Evolutionary conservation across 2,797 vertebrate genomes (phyloP).

Genomic region (Sebastes steindachneri): DNA sequence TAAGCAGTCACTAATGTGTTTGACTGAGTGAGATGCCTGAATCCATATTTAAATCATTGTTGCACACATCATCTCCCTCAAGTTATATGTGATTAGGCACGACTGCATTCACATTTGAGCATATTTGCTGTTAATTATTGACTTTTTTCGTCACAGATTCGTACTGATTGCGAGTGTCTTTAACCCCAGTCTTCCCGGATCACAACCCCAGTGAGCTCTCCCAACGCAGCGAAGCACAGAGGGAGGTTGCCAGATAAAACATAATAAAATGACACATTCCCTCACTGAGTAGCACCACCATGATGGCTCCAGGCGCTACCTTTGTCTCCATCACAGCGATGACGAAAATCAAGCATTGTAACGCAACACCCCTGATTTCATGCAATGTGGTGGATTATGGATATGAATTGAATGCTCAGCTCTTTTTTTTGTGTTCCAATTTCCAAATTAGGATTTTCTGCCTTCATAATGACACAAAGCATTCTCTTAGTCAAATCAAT

Average conservation of each 20-base stretch:
- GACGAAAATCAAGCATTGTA: constrained; percentile 85
- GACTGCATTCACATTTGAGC: constrained; percentile 42
- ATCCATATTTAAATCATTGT: constrained; percentile 82
- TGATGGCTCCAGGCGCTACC: constrained; percentile 81
- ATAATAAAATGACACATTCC: constrained; percentile 81
- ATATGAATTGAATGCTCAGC: constrained; percentile 82
- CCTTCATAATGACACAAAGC: constrained; percentile 84
- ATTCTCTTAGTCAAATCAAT: constrained; percentile 86
- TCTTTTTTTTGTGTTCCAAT: constrained; percentile 83
- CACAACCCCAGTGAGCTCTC: neutral
- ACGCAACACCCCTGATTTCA: constrained; percentile 85
- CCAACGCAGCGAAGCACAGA: constrained; percentile 41
- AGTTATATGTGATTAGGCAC: constrained; percentile 76
- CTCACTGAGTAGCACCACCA: constrained; percentile 70
- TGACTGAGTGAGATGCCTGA: constrained; percentile 66
- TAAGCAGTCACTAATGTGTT: constrained; percentile 81
- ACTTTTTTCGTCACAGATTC: neutral
- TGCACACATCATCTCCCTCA: constrained; percentile 70
- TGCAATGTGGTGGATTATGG: constrained; percentile 85
- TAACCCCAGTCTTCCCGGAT: constrained; percentile 18
- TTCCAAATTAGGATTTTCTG: constrained; percentile 89
- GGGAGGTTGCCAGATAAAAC: constrained; percentile 72
- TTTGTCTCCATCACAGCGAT: constrained; percentile 83
- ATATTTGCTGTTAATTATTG: constrained; percentile 40
- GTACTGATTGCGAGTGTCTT: neutral